Percentiles rank a stretch among this genome's conserved stretches.
Conservation (phyloP, 2,888 invertebrate genomes). For the Glaucopsyche alexis region DNA sequence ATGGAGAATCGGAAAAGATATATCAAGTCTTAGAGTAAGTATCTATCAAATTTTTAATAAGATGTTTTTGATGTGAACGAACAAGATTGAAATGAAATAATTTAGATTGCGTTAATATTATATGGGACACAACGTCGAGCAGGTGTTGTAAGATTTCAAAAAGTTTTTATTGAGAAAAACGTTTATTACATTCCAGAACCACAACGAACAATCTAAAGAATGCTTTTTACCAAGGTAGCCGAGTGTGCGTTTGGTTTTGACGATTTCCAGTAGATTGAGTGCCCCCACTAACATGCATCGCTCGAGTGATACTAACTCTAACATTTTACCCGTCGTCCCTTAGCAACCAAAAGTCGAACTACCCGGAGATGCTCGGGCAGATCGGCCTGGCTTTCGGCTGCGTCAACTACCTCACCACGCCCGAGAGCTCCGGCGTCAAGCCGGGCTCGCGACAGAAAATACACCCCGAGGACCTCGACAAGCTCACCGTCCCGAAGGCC, state of each 20-base stretch:
- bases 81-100: neutral
- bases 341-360: constrained; percentile 77
- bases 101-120: neutral
- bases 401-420: constrained; percentile 72
- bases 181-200: constrained; percentile 71
- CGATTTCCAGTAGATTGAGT: constrained; percentile 42
- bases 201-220: constrained; percentile 78
- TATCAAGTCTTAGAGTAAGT: constrained; percentile 88
- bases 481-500: constrained; percentile 35
- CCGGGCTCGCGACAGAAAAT: constrained; percentile 63
- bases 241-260: constrained; percentile 57
- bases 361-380: constrained; percentile 77
- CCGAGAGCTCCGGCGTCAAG: constrained; percentile 48
- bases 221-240: constrained; percentile 75
- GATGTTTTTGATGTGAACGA: neutral
- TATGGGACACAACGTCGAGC: neutral
- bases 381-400: constrained; percentile 77
- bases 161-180: constrained; percentile 12
- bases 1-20: constrained; percentile 82
- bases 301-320: constrained; percentile 44
- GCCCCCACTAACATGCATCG: constrained; percentile 34
- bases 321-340: constrained; percentile 43
- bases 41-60: constrained; percentile 30
- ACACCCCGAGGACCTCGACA: constrained; percentile 67
- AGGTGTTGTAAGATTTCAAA: neutral